phyloP scores from a whole-genome alignment of 2,888 invertebrate species.

The Ditula angustiorana region DNA sequence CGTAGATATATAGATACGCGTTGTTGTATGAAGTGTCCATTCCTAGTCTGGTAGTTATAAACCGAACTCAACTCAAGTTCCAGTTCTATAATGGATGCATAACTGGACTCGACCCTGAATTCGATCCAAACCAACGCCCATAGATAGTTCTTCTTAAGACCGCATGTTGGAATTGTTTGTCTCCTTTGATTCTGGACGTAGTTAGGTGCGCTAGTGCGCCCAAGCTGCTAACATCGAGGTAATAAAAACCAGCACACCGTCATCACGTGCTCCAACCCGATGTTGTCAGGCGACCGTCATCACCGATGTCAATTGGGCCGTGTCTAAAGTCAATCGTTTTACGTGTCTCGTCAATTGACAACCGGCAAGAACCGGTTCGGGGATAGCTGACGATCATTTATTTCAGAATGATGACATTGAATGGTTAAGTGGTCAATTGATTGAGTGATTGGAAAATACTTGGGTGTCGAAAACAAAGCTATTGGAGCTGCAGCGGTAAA shows the following conservation, averaged over 20 bases:
- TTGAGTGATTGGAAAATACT: slow-evolving; percentile 28
- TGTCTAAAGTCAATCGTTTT: slow-evolving; percentile 68
- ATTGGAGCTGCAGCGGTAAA: background rate
- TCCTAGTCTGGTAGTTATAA: too few species aligned
- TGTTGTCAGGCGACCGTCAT: background rate
- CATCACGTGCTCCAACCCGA: slow-evolving; percentile 3
- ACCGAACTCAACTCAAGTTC: too few species aligned
- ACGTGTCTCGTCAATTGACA: slow-evolving; percentile 56
- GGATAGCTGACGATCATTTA: slow-evolving; percentile 16
- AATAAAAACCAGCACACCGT: background rate
- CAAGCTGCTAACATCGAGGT: background rate
- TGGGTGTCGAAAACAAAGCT: slow-evolving; percentile 4
- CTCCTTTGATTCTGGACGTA: too few species aligned
- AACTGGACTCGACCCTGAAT: too few species aligned
- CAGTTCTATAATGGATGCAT: too few species aligned
- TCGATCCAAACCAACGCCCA: too few species aligned
- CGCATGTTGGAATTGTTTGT: too few species aligned
- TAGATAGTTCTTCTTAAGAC: too few species aligned
- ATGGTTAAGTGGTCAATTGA: slow-evolving; percentile 35
- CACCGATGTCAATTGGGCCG: slow-evolving; percentile 48
- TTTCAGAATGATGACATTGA: slow-evolving; percentile 29
- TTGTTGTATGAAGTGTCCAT: too few species aligned
- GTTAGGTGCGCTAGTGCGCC: too few species aligned
- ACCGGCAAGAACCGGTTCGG: slow-evolving; percentile 56
- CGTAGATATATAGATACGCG: too few species aligned